Evolutionary conservation across 1,140 invertebrate species (phyloP).

Genomic region (Melitaea cinxia): DNA sequence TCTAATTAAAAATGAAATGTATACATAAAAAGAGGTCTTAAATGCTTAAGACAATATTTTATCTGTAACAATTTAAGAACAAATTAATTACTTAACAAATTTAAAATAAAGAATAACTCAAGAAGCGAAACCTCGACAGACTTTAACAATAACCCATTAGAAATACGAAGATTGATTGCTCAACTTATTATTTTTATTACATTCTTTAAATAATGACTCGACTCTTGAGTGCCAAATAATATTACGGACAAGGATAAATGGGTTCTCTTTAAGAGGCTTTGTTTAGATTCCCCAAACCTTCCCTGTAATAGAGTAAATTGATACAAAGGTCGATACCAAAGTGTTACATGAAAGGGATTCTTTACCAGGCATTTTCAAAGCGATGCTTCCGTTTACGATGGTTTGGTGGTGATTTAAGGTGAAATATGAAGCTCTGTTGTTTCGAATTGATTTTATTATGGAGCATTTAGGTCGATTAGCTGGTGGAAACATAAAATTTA

Average conservation of each 20-base stretch:
- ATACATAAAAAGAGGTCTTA: too few relatives aligned
- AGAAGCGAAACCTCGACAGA: constrained; percentile 18
- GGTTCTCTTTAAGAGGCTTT: constrained; percentile 28
- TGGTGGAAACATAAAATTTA: too few relatives aligned
- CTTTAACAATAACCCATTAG: constrained; percentile 12
- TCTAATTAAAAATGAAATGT: too few relatives aligned
- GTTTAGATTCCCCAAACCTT: constrained; percentile 31
- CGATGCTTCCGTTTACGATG: neutral
- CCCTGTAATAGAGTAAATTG: constrained; percentile 22
- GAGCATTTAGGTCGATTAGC: neutral
- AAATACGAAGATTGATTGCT: constrained; percentile 30
- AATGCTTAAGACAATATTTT: too few relatives aligned
- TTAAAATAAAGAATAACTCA: neutral
- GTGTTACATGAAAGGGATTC: constrained; percentile 10
- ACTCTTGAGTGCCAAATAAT: constrained; percentile 39
- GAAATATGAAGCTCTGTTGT: neutral
- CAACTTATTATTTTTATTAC: constrained; percentile 33
- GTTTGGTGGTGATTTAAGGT: neutral
- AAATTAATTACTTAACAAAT: neutral
- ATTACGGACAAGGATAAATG: constrained; percentile 40
- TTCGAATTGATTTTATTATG: neutral
- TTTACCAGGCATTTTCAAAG: constrained; percentile 18
- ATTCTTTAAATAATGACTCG: constrained; percentile 27
- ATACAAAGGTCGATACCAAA: constrained; percentile 30
- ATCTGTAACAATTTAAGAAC: too few relatives aligned